Percentiles rank a stretch among this genome's conserved stretches.
phyloP scores from a whole-genome alignment of 2,113 vertebrate species.

The Psittacula cyanocephala region DNA sequence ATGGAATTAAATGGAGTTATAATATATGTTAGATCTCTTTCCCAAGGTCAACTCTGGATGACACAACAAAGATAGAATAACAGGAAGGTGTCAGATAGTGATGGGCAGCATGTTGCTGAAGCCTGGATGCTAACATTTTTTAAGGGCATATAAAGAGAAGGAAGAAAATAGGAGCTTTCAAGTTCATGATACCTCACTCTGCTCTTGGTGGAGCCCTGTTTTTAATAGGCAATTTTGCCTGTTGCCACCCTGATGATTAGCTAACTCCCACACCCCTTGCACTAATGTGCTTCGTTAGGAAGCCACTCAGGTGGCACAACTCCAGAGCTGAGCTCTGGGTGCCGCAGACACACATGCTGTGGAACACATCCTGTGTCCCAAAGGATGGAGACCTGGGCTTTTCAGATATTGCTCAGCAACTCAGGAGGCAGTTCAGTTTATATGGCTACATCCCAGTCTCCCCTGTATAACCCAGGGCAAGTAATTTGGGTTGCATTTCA shows the following conservation, averaged over 20 bases:
- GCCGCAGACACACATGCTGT: accelerated
- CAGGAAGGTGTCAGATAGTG: not conserved
- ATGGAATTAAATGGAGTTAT: constrained; percentile 54
- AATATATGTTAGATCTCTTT: constrained; percentile 51
- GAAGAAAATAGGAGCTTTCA: not conserved
- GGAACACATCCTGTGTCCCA: not conserved
- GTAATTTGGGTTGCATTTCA: not conserved
- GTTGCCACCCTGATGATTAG: not conserved
- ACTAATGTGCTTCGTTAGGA: not conserved
- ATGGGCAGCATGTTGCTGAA: not conserved
- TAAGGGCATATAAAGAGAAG: not conserved
- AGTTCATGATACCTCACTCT: not conserved
- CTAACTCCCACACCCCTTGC: not conserved
- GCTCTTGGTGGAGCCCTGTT: not conserved
- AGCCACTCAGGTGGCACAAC: accelerated
- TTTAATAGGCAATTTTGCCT: not conserved
- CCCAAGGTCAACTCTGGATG: constrained; percentile 48
- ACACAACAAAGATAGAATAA: not conserved
- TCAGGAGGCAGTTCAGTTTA: not conserved
- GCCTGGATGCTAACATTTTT: not conserved
- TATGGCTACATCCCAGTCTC: not conserved
- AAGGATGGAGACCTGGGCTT: not conserved
- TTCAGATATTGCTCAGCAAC: not conserved
- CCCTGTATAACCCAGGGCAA: not conserved
- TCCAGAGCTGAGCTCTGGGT: accelerated